phyloP scores from a whole-genome alignment of 2,888 invertebrate species.

The Litoditis marina region DNA sequence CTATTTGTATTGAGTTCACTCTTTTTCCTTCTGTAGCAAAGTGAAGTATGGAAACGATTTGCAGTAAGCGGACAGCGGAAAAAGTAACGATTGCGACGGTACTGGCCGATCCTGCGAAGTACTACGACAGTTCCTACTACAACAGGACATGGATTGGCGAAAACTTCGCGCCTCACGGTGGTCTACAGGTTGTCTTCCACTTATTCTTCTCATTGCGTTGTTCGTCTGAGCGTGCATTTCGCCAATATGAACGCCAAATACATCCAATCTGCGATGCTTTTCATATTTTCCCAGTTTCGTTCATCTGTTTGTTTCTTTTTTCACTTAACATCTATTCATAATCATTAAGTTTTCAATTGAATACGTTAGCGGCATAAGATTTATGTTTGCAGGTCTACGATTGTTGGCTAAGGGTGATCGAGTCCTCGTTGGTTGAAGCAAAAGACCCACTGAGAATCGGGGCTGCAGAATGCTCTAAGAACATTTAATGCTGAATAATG shows the following conservation, averaged over 20 bases:
- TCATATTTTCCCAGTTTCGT: no score
- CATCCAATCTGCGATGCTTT: no score
- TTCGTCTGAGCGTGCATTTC: neutral
- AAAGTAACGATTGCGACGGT: conserved; percentile 30
- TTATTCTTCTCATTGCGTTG: neutral
- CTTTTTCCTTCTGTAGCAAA: no score
- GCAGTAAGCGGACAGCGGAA: neutral
- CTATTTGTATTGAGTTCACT: no score
- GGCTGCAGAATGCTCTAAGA: neutral
- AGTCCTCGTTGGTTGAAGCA: conserved; percentile 18
- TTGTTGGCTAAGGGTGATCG: conserved; percentile 41
- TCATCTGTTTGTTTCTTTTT: no score
- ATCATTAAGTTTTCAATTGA: no score
- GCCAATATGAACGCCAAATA: no score
- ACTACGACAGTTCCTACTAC: conserved; percentile 39
- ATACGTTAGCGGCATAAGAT: neutral
- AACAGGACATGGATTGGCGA: conserved; percentile 41
- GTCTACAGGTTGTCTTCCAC: conserved; percentile 23
- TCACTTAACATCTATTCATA: no score
- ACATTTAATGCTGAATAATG: no score
- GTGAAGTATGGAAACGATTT: no score
- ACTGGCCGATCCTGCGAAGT: conserved; percentile 35
- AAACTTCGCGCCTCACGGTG: conserved; percentile 41
- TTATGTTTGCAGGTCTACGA: conserved; percentile 28
- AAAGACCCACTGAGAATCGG: conserved; percentile 26